phyloP scores from a whole-genome alignment of 2,113 vertebrate genomes.

The Onychostoma macrolepis region DNA sequence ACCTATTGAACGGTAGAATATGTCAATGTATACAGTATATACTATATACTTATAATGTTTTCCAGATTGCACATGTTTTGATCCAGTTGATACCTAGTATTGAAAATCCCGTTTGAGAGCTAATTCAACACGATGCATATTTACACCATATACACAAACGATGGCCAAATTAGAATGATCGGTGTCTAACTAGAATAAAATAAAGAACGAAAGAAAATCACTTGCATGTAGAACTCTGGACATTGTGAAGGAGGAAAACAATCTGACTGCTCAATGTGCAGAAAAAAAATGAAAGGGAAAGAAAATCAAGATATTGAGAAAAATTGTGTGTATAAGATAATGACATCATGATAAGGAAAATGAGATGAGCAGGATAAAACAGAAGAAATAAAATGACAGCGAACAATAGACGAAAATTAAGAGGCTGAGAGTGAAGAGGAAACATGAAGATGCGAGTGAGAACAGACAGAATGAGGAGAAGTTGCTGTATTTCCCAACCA shows the following conservation, averaged over 20 bases:
- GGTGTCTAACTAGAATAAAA: background rate
- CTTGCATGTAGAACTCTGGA: background rate
- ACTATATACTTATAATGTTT: background rate
- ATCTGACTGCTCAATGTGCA: background rate
- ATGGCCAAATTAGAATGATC: background rate
- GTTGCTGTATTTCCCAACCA: conserved; percentile 38
- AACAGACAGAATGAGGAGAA: conserved; percentile 3
- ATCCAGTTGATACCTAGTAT: background rate
- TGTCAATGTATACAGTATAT: too few relatives aligned
- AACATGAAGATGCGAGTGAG: conserved; percentile 16
- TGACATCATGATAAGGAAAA: background rate
- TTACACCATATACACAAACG: background rate
- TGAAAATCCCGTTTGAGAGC: background rate
- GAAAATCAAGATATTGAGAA: background rate
- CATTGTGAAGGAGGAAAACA: background rate
- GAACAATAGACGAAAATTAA: background rate
- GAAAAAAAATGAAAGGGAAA: background rate
- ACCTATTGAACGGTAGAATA: background rate
- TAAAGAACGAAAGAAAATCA: background rate
- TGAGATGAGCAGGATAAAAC: background rate
- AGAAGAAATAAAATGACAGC: background rate
- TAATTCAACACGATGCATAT: background rate
- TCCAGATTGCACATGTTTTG: background rate
- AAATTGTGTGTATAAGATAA: background rate
- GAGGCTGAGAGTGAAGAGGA: conserved; percentile 33